phyloP scores from a whole-genome alignment of 2,797 vertebrate genomes.

The Eremophila alpestris region DNA sequence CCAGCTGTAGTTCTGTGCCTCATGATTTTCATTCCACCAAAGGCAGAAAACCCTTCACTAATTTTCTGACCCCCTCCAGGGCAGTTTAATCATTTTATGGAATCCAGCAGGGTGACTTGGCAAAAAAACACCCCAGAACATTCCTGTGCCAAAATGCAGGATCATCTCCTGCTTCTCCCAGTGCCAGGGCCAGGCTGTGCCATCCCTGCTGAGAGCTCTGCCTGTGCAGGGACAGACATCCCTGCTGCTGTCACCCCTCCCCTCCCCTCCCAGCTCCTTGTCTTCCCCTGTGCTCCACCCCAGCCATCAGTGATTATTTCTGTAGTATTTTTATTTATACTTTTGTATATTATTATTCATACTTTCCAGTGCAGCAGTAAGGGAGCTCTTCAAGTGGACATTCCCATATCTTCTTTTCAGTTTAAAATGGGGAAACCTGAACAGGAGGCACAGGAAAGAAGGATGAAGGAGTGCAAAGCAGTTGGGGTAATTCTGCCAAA shows the following conservation, averaged over 20 bases:
- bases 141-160: not conserved
- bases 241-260: not conserved
- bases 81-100: not conserved
- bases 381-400: not conserved
- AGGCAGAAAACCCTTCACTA: not conserved
- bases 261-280: not conserved
- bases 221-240: too few species aligned
- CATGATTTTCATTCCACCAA: not conserved
- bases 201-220: not conserved
- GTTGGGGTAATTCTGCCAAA: too few species aligned
- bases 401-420: not conserved
- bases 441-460: not conserved
- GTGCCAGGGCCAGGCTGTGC: not conserved
- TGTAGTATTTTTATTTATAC: too few species aligned
- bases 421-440: not conserved
- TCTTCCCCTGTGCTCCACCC: not conserved
- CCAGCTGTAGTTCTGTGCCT: not conserved
- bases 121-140: rapidly evolving
- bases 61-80: not conserved
- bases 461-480: not conserved
- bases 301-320: not conserved
- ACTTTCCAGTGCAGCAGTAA: not conserved
- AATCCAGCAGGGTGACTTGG: not conserved
- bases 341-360: too few species aligned
- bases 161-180: not conserved